Evolutionary conservation across 2,113 vertebrate species (phyloP), one percentile per base, ranked within the genome.

Genomic region (Tragelaphus scriptus): DNA sequence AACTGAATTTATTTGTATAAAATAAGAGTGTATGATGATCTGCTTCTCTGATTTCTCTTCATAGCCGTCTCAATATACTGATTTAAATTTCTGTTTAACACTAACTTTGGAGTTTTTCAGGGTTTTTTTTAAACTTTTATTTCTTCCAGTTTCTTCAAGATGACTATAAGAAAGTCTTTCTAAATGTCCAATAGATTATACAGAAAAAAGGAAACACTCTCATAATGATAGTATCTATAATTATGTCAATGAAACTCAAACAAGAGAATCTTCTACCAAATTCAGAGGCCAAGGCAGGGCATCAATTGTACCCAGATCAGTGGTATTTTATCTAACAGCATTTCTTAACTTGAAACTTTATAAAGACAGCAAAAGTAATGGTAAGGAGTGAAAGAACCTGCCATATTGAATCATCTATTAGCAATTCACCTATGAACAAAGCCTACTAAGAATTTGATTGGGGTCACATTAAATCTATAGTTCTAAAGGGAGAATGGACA

Each of bases 21-120:
- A 97, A 96, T 94, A 92, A 98, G 98, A 92, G 36, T 90, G 16
- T 25, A 56, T 92, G 91, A 90, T 97, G 63, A 90, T 53, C 2
- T 82, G 55, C 77, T 85, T 97, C 56, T 65, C 30, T 84, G 14
- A 92, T 82, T 97, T 95, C 51, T 91, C 96, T 96, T 87, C 93
- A 96, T 32, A 55, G 21, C 16, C 30, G n/a, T 82, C 15, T 7
- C 21, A 90, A 0, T 85, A 59, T 80, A 25, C 36, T 87, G 36
- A 91, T 96, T 55, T 88, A 75, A 90, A 94, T 92, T 88, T 94
- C 15, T 19, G n/a, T 90, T 86, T 85, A 85, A 91, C 28, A 63
- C 10, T 77, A 95, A 81, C 58, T 96, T 58, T 58, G 30, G 7
- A 61, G 26, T 84, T 80, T 56, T 85, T 90, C 0, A 2, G n/a